phyloP scores from a whole-genome alignment of 2,888 invertebrate species.

The Alloplasta piceator region DNA sequence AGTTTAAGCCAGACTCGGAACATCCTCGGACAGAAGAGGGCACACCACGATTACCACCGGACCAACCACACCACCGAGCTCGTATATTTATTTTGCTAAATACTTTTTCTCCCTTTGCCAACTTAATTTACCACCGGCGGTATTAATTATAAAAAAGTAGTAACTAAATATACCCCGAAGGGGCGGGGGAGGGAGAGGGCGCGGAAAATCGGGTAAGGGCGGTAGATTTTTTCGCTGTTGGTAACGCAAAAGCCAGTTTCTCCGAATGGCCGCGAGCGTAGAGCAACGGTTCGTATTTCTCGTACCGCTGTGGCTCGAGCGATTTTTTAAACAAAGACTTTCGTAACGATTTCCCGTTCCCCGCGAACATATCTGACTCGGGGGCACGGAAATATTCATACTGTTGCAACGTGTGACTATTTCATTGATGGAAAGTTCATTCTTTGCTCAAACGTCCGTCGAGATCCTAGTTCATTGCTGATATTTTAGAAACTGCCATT shows the following conservation, averaged over 20 bases:
- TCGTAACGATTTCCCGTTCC: slow-evolving; percentile 21
- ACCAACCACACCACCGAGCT: slow-evolving; percentile 26
- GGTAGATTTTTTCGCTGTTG: slow-evolving; percentile 37
- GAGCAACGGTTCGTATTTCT: slow-evolving; percentile 52
- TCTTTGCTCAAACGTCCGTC: too few relatives aligned
- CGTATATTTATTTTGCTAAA: slow-evolving; percentile 72
- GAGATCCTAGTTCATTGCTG: too few relatives aligned
- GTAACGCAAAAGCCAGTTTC: slow-evolving; percentile 39
- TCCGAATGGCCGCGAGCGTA: slow-evolving; percentile 68
- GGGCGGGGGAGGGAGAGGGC: slow-evolving; percentile 23
- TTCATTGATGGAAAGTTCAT: slow-evolving; percentile 73
- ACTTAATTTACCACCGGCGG: slow-evolving; percentile 80
- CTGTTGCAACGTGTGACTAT: slow-evolving; percentile 74
- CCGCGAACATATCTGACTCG: slow-evolving; percentile 16
- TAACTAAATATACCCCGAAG: slow-evolving; percentile 79
- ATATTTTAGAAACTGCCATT: too few relatives aligned
- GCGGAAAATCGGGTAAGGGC: background rate
- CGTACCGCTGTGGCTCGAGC: slow-evolving; percentile 19
- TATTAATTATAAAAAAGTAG: slow-evolving; percentile 82
- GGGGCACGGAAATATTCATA: slow-evolving; percentile 16
- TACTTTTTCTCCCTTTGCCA: slow-evolving; percentile 70
- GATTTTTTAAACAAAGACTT: slow-evolving; percentile 29
- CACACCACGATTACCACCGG: slow-evolving; percentile 36
- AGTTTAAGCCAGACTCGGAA: slow-evolving; percentile 50
- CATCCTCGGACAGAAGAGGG: slow-evolving; percentile 44